Conservation (phyloP, 2,888 invertebrate species). For the Ormyrus nitidulus region DNA sequence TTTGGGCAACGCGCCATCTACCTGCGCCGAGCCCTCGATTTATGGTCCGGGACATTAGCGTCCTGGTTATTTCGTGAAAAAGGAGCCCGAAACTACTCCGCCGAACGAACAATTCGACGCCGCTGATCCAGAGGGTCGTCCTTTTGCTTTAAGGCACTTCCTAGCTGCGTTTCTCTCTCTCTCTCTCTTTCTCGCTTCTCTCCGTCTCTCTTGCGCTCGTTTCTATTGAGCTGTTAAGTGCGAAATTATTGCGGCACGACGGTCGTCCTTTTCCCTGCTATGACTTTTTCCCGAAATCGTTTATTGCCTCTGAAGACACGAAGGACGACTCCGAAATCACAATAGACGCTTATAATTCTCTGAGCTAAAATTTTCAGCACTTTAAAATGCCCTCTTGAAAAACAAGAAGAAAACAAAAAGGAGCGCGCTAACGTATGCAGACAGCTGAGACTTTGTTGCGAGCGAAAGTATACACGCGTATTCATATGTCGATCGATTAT, state of each 20-base stretch:
- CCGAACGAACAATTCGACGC: slow-evolving; percentile 54
- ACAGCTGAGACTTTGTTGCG: no score
- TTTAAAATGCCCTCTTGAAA: no score
- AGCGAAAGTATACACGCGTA: neutral
- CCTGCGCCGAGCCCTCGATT: slow-evolving; percentile 62
- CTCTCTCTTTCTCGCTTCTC: neutral
- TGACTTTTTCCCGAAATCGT: slow-evolving; percentile 46
- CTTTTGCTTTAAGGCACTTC: neutral
- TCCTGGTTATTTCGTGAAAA: slow-evolving; percentile 61
- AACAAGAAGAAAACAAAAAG: no score
- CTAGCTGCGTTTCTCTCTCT: slow-evolving; percentile 4
- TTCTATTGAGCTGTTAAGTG: slow-evolving; percentile 59
- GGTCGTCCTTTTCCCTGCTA: slow-evolving; percentile 50
- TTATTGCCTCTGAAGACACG: slow-evolving; percentile 39
- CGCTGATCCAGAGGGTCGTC: slow-evolving; percentile 54
- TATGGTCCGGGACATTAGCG: slow-evolving; percentile 62
- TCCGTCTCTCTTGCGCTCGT: neutral
- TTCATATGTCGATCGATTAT: slow-evolving; percentile 22
- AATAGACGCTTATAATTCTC: neutral
- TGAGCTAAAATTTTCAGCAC: no score
- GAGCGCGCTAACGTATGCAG: no score
- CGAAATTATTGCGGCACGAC: slow-evolving; percentile 56
- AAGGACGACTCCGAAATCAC: slow-evolving; percentile 42
- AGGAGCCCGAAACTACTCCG: slow-evolving; percentile 47
- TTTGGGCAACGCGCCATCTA: slow-evolving; percentile 67